Base-by-base conservation (phyloP, 1,140 invertebrate species). In the Drosophila fuyamai region DNA sequence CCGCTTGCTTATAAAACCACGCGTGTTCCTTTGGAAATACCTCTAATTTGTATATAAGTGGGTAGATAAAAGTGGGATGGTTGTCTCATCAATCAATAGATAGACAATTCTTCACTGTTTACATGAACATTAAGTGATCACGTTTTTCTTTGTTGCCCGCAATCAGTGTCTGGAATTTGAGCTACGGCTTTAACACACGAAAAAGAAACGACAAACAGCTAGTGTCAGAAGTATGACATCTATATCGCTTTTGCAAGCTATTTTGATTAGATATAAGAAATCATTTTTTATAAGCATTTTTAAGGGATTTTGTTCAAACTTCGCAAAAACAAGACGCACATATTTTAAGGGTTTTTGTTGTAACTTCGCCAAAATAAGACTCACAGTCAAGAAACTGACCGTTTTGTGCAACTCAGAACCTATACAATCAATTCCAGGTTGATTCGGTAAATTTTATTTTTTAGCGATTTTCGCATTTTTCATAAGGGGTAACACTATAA, bases 91-190 rank as follows among this genome's bases (percentile, higher is more conserved):
- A 56, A 77, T 76, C 73, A 78, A 48, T 6, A 41, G 56, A 6
- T 18, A 53, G 44, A 60, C 65, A 63, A 55, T 43, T 76, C 46
- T 1, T 58, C 18, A 27, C 35, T 70, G 38, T 61, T 61, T 53
- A 53, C 32, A 57, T 35, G 50, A 59, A 76, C 47, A 76, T 76
- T 54, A 67, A 76, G 73, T 54, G 72, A 76, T 76, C 73, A 76
- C 73, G 62, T 76, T 54, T 63, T 75, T 14, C 53, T 32, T 53
- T 66, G 27, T 57, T 40, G 14, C 13, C 12, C 38, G 18, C 68
- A 71, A 72, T 72, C 68, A 58, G 68, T 72, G 68, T 72, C 68
- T 72, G 66, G 18, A 48, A 18, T 36, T 71, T 43, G 54, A 71
- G 66, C 66, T 10, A 5, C 4, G 51, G 53, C 53, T 72, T 72